Conservation (phyloP, 2,888 invertebrate species). For the Antheraea assamensis region DNA sequence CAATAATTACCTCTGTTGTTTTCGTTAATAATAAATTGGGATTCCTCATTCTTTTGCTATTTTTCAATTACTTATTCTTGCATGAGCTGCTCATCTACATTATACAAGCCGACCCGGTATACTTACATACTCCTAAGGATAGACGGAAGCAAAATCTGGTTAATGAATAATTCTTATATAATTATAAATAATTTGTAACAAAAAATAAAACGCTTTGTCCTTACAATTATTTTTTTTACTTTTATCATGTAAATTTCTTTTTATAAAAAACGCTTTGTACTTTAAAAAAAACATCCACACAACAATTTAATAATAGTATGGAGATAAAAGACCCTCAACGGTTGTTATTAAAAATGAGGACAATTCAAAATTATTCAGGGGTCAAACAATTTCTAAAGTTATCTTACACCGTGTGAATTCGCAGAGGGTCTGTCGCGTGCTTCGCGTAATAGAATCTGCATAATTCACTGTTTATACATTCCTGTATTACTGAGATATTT, state of each 20-base stretch:
- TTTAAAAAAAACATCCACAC: background rate
- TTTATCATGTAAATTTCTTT: too few species aligned
- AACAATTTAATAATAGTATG: background rate
- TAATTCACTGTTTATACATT: constrained; percentile 6
- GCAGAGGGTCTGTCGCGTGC: background rate
- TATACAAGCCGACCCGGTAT: background rate
- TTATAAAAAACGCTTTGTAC: background rate
- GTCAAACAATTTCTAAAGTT: constrained; percentile 21
- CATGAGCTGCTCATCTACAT: too few species aligned
- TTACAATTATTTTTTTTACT: too few species aligned
- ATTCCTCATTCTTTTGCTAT: too few species aligned
- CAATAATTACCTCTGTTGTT: too few species aligned
- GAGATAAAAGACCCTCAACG: background rate
- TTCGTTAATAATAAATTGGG: too few species aligned
- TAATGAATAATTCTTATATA: background rate
- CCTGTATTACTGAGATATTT: background rate
- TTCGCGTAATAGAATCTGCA: background rate
- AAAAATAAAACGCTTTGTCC: background rate
- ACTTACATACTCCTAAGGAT: background rate
- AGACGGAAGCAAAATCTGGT: background rate
- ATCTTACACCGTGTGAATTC: constrained; percentile 13
- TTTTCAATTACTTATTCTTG: too few species aligned
- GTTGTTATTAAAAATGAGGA: constrained; percentile 13
- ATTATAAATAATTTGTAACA: background rate
- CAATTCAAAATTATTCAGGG: constrained; percentile 11